Evolutionary conservation across 2,888 invertebrate species (phyloP), one percentile per base, ranked within the genome.

Genomic region (Timandra comae): DNA sequence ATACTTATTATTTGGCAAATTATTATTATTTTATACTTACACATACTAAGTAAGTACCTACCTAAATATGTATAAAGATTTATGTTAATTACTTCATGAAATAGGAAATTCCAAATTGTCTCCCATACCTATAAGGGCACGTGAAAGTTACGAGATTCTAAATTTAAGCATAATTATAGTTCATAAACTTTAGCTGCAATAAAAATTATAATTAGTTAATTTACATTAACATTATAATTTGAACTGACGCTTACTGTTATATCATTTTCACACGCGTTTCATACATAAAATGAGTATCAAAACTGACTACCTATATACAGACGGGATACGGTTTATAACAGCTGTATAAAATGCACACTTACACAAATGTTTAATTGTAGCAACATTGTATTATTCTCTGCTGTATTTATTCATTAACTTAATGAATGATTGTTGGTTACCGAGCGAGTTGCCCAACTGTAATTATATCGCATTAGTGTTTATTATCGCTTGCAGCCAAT

Each of bases 401-500:
- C 58, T 64, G 60, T 58, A 64, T 72, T 73, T 66, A 63, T 68
- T 67, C 63, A 69, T 75, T 70, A 67, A 58, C 54, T 39, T 69
- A 65, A 72, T 70, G 55, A 60, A 62, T 52, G 58, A 59, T 49
- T 51, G 50, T 55, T 53, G 49, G 42, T 39, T 29, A 31, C 38
- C 38, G 31, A 41, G 8, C 8, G 22, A n/a, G n/a, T n/a, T 22
- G 8, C 8, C 22, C 9, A 22, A 4, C 22, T 22, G 7, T 4
- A 22, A 22, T 22, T 22, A 22, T 44, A 56, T 48, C 50, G 50
- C 62, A 71, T 74, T 73, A 71, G 55, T 43, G 44, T 43, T 57
- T 46, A 76, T 74, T 76, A 76, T 60, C 65, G 60, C 53, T 52
- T 43, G 38, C n/a, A n/a, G n/a, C n/a, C n/a, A n/a, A n/a, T n/a